Evolutionary conservation across 2,888 invertebrate species (phyloP).

Genomic region (Drosophila lutescens): DNA sequence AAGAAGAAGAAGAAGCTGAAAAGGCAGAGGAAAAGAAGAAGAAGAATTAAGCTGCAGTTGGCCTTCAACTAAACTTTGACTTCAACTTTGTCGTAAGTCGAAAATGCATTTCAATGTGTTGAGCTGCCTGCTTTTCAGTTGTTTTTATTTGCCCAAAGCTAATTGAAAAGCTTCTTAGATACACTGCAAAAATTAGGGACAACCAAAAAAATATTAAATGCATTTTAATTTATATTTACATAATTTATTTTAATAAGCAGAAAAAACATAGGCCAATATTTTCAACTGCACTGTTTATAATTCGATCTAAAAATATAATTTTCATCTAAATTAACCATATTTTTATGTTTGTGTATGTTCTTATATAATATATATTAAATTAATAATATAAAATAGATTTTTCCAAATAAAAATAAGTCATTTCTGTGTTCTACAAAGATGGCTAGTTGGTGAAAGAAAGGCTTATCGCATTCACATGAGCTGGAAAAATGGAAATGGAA

Average conservation of each 20-base stretch:
- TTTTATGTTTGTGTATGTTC: too few species aligned
- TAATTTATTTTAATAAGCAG: too few species aligned
- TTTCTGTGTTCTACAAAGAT: background rate
- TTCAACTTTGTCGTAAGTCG: slow-evolving; percentile 16
- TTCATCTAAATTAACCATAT: too few species aligned
- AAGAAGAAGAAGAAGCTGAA: background rate
- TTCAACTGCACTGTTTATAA: background rate
- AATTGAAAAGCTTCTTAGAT: slow-evolving; percentile 26
- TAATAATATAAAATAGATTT: background rate
- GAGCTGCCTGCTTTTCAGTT: background rate
- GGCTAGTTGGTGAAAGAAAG: background rate
- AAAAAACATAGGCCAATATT: background rate
- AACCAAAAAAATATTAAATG: background rate
- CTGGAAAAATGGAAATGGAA: slow-evolving; percentile 26
- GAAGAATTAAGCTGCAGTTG: slow-evolving; percentile 27
- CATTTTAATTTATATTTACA: background rate
- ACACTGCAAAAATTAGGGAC: slow-evolving; percentile 2
- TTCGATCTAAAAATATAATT: too few species aligned
- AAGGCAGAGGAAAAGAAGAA: background rate
- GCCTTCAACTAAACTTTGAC: slow-evolving; percentile 29
- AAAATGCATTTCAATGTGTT: slow-evolving; percentile 26
- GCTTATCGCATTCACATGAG: slow-evolving; percentile 15
- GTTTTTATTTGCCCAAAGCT: slow-evolving; percentile 16
- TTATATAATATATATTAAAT: background rate
- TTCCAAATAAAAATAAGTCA: background rate